These are phyloP conservation scores for Bostrychus sinensis DNA, from an alignment of 2,113 vertebrate species.

Conservation along the genomic window DNA sequence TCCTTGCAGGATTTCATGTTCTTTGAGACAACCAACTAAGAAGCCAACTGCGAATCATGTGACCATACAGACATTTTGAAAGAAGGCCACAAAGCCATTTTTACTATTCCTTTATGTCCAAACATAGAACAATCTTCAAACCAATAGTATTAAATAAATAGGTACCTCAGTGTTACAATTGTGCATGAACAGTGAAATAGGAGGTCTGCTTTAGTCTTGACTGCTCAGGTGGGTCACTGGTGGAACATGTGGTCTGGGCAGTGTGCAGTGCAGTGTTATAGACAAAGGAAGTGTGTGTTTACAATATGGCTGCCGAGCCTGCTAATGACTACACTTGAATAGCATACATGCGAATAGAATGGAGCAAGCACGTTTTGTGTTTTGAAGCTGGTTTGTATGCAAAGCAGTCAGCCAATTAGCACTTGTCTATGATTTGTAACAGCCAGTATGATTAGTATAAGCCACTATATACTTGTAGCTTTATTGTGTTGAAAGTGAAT, in stretches of 20 bases:
- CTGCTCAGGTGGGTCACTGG: conserved; percentile 44
- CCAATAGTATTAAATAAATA: conserved; percentile 16
- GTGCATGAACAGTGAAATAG: conserved; percentile 52
- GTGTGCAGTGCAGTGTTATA: conserved; percentile 13
- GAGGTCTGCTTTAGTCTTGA: conserved; percentile 47
- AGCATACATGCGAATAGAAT: neutral
- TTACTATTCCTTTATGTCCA: conserved; percentile 39
- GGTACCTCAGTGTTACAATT: conserved; percentile 24
- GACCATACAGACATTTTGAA: conserved; percentile 35
- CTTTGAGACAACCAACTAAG: conserved; percentile 81
- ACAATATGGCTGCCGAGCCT: conserved; percentile 15
- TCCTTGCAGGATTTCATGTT: conserved; percentile 89
- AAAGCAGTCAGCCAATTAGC: neutral
- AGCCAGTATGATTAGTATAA: conserved; percentile 16
- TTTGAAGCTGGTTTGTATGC: neutral
- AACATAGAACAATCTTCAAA: conserved; percentile 39
- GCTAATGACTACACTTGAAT: conserved; percentile 9
- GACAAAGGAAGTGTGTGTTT: conserved; percentile 27
- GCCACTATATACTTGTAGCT: conserved; percentile 34
- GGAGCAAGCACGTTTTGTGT: neutral
- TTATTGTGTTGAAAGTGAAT: conserved; percentile 27
- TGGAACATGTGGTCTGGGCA: conserved; percentile 8
- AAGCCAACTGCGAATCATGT: conserved; percentile 15
- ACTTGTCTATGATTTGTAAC: conserved; percentile 8
- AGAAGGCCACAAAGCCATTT: conserved; percentile 54